Evolutionary conservation across 2,888 invertebrate genomes (phyloP), one percentile per base, ranked within the genome.

Genomic region (Mythimna vitellina): DNA sequence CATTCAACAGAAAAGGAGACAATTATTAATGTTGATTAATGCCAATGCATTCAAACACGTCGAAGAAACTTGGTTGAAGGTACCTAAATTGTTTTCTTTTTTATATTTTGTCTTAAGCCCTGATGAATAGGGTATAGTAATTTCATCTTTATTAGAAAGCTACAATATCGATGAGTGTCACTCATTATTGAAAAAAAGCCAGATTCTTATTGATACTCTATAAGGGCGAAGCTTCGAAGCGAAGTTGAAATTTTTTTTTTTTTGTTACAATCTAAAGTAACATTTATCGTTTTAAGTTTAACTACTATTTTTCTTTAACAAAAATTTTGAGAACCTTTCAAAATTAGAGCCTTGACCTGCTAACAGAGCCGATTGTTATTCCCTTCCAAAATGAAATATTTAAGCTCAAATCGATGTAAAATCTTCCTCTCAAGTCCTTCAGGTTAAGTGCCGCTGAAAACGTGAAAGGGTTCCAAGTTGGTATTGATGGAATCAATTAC

Each of bases 371-470:
- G 54, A 66, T 58, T 76, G 68, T 66, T 65, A 76, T 76, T 76
- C 46, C 25, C 35, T 49, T 49, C 12, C 32, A 25, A 62, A 75
- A 75, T 78, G 56, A 56, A 75, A 75, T 70, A 78, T 62, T 62
- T 20, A 32, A 62, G 73, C 57, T 22, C 1, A 14, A 77, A 69
- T 61, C 49, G 60, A 62, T 70, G 69, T 77, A 17, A 38, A 61
- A 56, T 60, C 20, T 62, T 29, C 56, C 42, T 57, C 32, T 57
- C 32, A 29, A 70, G 6, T 14, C 61, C 54, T 57, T 32, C 14
- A 22, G 56, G 49, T 53, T 25, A 58, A 73, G 77, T 65, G 46
- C 35, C 54, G 75, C 38, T 76, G 42, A n/a, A 57, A 51, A 42
- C 14, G 57, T 76, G 51, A 62, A 74, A 74, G 61, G 78, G 56